Evolutionary conservation across 2,888 invertebrate genomes (phyloP).

Genomic region (Mythimna ferrago): DNA sequence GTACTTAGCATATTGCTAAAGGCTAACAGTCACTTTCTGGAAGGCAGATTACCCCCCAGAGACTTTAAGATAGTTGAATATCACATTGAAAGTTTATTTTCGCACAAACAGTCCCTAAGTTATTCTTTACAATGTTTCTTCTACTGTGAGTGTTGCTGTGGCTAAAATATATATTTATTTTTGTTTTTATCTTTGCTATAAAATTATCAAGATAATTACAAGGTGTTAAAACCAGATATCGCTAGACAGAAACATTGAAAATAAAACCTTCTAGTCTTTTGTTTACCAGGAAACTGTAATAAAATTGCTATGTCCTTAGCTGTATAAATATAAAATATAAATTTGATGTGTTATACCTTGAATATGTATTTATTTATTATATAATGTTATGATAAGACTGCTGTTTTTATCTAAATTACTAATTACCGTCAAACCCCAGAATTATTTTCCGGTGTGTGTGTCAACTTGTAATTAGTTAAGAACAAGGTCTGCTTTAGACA

Average conservation of each 20-base stretch:
- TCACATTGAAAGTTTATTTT: not conserved
- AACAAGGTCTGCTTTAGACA: not conserved
- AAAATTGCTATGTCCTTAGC: constrained; percentile 19
- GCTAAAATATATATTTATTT: not conserved
- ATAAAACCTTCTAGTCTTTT: constrained; percentile 4
- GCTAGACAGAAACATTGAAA: constrained; percentile 32
- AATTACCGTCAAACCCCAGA: not conserved
- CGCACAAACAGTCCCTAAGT: not conserved
- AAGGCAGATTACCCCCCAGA: constrained; percentile 38
- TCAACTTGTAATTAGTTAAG: not conserved
- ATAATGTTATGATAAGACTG: not conserved
- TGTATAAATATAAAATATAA: constrained; percentile 10
- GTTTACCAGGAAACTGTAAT: constrained; percentile 45
- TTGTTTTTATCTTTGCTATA: constrained; percentile 21
- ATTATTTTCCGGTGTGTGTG: not conserved
- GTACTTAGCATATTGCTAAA: not conserved
- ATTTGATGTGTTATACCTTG: constrained; percentile 29
- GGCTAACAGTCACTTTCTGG: not conserved
- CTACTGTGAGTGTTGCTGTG: not conserved
- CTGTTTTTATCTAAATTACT: constrained; percentile 1
- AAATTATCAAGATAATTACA: constrained; percentile 26
- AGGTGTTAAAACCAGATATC: constrained; percentile 13
- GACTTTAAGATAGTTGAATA: not conserved
- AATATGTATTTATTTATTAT: constrained; percentile 5
- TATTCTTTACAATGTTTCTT: not conserved